Evolutionary conservation across 37 sponge, comb jelly and placozoan species (phyloP).

Genomic region (Aplysina aerophoba): DNA sequence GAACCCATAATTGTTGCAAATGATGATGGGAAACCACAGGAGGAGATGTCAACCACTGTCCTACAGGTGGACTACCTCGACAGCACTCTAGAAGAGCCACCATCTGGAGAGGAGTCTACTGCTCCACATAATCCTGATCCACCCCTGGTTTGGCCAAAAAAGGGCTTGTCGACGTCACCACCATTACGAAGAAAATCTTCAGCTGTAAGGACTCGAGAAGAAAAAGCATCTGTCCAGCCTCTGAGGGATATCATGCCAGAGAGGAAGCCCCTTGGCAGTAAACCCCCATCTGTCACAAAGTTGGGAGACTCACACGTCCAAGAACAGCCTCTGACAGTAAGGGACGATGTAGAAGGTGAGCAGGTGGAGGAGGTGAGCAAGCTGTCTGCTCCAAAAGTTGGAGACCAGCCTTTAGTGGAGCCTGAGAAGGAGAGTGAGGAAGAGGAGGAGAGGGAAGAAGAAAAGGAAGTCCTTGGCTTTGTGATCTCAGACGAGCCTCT

Average conservation of each 20-base stretch:
- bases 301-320: not conserved
- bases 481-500: slow-evolving; percentile 34
- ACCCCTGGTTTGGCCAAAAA: not conserved
- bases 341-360: not conserved
- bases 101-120: not conserved
- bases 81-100: not conserved
- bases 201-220: not conserved
- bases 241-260: no score
- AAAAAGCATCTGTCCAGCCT: not conserved
- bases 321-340: not conserved
- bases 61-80: not conserved
- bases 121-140: not conserved
- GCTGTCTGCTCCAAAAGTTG: not conserved
- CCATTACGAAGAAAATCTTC: not conserved
- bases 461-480: slow-evolving; percentile 26
- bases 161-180: not conserved
- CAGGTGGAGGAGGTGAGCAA: not conserved
- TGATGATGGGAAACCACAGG: no score
- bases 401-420: no score
- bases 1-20: not conserved
- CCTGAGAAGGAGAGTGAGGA: no score
- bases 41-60: not conserved
- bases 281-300: not conserved
- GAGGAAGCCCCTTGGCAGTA: no score
- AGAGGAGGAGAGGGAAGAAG: not conserved